phyloP scores from a whole-genome alignment of 1,140 invertebrate species.

The Acromyrmex echinatior region DNA sequence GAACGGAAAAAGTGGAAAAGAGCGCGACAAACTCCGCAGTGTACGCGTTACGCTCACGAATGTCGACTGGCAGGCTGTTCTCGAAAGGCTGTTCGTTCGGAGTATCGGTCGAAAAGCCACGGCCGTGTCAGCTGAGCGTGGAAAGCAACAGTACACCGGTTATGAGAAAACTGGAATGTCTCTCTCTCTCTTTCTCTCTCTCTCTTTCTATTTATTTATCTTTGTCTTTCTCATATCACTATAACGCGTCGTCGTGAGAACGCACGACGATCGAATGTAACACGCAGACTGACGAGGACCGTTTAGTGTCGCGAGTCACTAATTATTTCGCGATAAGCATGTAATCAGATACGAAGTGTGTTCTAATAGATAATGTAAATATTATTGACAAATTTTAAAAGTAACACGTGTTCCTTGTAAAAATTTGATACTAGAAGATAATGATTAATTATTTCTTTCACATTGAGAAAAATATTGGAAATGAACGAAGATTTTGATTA shows the following conservation, averaged over 20 bases:
- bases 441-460: too few relatives aligned
- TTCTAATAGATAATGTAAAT: neutral
- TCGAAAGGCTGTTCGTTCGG: conserved; percentile 29
- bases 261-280: neutral
- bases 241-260: neutral
- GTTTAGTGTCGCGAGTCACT: neutral
- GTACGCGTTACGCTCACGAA: neutral
- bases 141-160: conserved; percentile 19
- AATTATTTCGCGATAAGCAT: neutral
- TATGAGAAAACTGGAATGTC: conserved; percentile 32
- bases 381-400: too few relatives aligned
- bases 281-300: neutral
- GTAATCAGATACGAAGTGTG: neutral
- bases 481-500: too few relatives aligned
- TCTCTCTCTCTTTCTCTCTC: neutral
- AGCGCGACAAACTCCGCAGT: neutral
- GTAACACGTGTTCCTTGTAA: too few relatives aligned
- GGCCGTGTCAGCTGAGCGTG: neutral
- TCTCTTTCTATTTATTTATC: neutral
- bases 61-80: conserved; percentile 20
- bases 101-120: conserved; percentile 21
- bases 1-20: neutral
- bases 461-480: too few relatives aligned
- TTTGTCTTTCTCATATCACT: neutral
- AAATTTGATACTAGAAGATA: too few relatives aligned